A percentile compares a stretch with the other conserved stretches of the same genome.
Conservation (phyloP, 2,113 vertebrate species). For the Brevimyrus niger region DNA sequence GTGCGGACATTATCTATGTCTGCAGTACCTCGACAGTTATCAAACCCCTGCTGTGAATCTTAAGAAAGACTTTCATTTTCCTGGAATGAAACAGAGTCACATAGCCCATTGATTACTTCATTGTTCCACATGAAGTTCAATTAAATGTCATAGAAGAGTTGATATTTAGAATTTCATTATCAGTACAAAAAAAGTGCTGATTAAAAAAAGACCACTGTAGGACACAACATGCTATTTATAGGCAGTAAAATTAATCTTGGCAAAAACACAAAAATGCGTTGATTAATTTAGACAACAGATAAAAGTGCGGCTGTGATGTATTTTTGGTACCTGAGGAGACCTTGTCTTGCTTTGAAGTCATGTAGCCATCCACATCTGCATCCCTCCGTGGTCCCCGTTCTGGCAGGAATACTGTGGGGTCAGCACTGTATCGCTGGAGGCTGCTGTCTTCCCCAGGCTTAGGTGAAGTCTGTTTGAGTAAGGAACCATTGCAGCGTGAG, state of each 20-base stretch:
- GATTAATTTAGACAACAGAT: neutral
- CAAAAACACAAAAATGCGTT: neutral
- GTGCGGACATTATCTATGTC: neutral
- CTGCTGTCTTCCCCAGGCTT: constrained; percentile 76
- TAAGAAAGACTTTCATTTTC: neutral
- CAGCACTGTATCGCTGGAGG: constrained; percentile 90
- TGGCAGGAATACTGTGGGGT: constrained; percentile 76
- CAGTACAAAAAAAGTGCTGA: neutral
- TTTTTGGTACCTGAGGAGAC: constrained; percentile 70
- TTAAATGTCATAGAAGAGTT: neutral
- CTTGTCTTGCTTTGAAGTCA: constrained; percentile 81
- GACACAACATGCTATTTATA: neutral
- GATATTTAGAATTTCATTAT: neutral
- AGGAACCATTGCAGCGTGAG: constrained; percentile 81
- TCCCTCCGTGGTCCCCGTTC: constrained; percentile 72
- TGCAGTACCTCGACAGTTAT: neutral
- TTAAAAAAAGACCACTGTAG: neutral
- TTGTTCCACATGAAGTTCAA: neutral
- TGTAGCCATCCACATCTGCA: constrained; percentile 79
- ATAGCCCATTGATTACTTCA: neutral
- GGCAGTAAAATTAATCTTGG: neutral
- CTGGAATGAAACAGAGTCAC: neutral
- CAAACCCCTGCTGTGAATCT: neutral
- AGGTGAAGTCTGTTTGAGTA: constrained; percentile 72
- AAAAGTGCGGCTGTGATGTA: no score